These are phyloP conservation scores for Myodes glareolus DNA, from an alignment of 2,113 vertebrate species.

Conservation along the genomic window DNA sequence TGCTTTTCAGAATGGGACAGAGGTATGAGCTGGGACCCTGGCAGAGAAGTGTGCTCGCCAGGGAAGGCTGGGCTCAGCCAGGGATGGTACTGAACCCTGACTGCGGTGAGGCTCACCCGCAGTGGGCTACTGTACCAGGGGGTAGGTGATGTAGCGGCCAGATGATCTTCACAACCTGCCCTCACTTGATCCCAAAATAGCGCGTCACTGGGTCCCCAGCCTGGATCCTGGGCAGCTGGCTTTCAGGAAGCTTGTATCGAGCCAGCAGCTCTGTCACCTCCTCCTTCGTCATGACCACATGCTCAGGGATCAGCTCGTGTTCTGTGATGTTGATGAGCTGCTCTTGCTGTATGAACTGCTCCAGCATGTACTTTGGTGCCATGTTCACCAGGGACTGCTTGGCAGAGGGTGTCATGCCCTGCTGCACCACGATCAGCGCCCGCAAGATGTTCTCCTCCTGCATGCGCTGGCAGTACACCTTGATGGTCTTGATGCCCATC, in stretches of 20 bases:
- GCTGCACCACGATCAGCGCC: slow-evolving; percentile 97
- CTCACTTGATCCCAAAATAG: slow-evolving; percentile 98
- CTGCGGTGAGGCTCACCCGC: neutral
- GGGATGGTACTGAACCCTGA: neutral
- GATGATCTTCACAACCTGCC: slow-evolving; percentile 99
- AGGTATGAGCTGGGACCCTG: neutral
- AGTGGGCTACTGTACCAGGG: slow-evolving; percentile 92
- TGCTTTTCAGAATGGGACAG: neutral
- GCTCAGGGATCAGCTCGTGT: too few relatives aligned
- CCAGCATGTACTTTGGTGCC: slow-evolving; percentile 98
- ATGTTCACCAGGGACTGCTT: slow-evolving; percentile 99
- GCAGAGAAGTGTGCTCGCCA: neutral
- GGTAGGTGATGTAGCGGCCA: slow-evolving; percentile 97
- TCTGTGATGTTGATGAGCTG: slow-evolving; percentile 99
- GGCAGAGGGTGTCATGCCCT: slow-evolving; percentile 98
- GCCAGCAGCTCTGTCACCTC: too few relatives aligned
- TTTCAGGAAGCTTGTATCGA: slow-evolving; percentile 97
- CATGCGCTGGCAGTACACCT: slow-evolving; percentile 99
- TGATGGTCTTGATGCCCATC: slow-evolving; percentile 98
- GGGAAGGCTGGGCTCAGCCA: neutral
- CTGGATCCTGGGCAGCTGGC: slow-evolving; percentile 97
- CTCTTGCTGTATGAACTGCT: slow-evolving; percentile 98
- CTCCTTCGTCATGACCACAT: too few relatives aligned
- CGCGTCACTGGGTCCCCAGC: slow-evolving; percentile 97
- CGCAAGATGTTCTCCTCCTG: slow-evolving; percentile 99